A percentile compares a stretch with the other conserved stretches of the same genome.
Conservation (phyloP, 2,113 vertebrate species). For the Chauna torquata region DNA sequence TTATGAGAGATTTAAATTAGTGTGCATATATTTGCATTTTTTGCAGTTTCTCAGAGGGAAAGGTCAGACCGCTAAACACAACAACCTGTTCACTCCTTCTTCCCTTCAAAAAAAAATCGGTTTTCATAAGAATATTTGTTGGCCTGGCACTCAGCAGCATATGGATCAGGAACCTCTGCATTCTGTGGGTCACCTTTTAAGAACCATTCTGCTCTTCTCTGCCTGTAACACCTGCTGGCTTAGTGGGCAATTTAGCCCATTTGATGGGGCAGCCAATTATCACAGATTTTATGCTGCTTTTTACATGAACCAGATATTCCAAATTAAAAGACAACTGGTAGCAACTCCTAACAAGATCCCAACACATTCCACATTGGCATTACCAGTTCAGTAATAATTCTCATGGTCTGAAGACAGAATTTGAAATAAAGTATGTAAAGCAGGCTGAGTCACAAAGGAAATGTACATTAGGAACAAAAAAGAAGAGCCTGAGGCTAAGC, state of each 20-base stretch:
- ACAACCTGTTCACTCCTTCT: not conserved
- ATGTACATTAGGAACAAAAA: not conserved
- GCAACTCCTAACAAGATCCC: not conserved
- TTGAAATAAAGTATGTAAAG: conserved; percentile 6
- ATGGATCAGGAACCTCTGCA: not conserved
- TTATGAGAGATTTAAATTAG: not conserved
- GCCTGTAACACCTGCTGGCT: not conserved
- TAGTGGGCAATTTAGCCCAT: not conserved
- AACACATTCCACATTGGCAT: not conserved
- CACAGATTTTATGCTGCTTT: not conserved
- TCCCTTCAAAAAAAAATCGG: not conserved
- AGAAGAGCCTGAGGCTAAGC: not conserved
- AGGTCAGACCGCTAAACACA: not conserved
- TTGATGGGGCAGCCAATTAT: not conserved
- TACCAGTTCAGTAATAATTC: not conserved
- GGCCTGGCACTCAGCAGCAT: not conserved
- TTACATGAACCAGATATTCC: not conserved
- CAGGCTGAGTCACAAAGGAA: conserved; percentile 51
- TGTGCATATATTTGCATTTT: not conserved
- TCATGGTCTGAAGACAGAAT: not conserved
- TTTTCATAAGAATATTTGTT: not conserved
- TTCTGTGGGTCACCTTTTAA: not conserved
- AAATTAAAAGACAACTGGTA: not conserved
- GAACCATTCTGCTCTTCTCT: not conserved
- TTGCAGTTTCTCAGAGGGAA: not conserved